Percentiles rank a stretch among this genome's conserved stretches.
These are phyloP conservation scores for Siniperca obscura DNA, from an alignment of 2,797 vertebrate species.

Conservation along the genomic window DNA sequence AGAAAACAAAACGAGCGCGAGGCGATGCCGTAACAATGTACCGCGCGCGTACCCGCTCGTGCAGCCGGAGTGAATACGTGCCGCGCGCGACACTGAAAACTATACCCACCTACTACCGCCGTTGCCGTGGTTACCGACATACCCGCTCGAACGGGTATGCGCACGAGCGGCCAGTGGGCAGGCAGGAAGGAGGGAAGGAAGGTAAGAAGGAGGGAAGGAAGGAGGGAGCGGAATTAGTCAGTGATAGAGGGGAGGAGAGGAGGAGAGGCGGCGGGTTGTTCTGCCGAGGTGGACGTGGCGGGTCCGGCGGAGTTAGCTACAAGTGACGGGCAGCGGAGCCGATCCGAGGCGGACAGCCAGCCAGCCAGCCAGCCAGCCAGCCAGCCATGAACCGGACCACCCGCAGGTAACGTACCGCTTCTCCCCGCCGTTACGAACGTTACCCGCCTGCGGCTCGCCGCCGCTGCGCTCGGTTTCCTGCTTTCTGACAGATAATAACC, in stretches of 20 bases:
- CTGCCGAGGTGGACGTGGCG: slow-evolving; percentile 88
- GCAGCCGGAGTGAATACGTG: background rate
- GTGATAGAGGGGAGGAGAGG: slow-evolving; percentile 45
- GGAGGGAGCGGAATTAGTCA: slow-evolving; percentile 62
- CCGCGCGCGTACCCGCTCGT: slow-evolving; percentile 35
- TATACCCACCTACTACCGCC: slow-evolving; percentile 39
- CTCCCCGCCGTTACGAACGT: background rate
- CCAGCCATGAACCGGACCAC: slow-evolving; percentile 74
- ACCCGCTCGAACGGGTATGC: slow-evolving; percentile 46
- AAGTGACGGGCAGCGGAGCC: slow-evolving; percentile 70
- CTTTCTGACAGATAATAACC: slow-evolving; percentile 44
- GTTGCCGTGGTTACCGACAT: slow-evolving; percentile 70
- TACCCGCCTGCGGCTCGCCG: slow-evolving; percentile 1
- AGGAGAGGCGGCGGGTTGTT: slow-evolving; percentile 77
- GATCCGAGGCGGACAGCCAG: slow-evolving; percentile 58
- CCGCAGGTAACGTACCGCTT: slow-evolving; percentile 77
- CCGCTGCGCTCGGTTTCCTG: slow-evolving; percentile 40
- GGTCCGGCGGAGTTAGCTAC: slow-evolving; percentile 77
- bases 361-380: slow-evolving; percentile 62
- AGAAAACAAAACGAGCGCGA: slow-evolving; percentile 6
- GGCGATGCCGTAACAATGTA: background rate
- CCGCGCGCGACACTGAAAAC: slow-evolving; percentile 14
- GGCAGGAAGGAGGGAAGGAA: slow-evolving; percentile 18
- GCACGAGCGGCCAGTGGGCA: slow-evolving; percentile 45
- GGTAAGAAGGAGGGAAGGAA: slow-evolving; percentile 32